These are phyloP conservation scores for Cenopis cana DNA, from an alignment of 2,888 invertebrate species.

Conservation along the genomic window DNA sequence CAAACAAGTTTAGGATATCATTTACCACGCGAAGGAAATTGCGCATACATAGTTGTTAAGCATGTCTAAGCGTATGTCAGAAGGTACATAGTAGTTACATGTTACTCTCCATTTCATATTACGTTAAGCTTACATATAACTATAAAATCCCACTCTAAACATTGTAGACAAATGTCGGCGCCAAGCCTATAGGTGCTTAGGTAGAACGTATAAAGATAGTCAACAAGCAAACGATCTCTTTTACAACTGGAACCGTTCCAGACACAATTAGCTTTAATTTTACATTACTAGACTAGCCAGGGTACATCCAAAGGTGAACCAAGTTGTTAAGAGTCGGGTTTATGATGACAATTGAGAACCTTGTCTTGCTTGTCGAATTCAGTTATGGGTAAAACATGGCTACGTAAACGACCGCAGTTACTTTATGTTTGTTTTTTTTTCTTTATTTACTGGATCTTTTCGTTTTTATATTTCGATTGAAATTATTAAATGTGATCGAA, in stretches of 20 bases:
- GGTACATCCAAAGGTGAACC: conserved; percentile 36
- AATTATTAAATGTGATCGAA: neutral
- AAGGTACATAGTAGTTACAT: neutral
- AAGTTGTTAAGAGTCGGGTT: conserved; percentile 36
- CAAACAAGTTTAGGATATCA: neutral
- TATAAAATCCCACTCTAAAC: neutral
- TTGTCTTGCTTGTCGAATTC: conserved; percentile 27
- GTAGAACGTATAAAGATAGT: conserved; percentile 20
- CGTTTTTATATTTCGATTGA: neutral
- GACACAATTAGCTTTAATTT: conserved; percentile 41
- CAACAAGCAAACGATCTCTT: conserved; percentile 32
- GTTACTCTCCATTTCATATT: neutral
- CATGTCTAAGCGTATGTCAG: too few relatives aligned
- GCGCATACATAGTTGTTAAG: neutral
- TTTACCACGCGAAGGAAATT: neutral
- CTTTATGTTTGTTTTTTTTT: neutral
- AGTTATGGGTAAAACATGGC: conserved; percentile 12
- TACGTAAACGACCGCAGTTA: neutral
- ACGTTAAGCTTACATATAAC: neutral
- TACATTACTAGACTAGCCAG: conserved; percentile 34
- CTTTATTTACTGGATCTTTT: neutral
- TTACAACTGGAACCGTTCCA: conserved; percentile 41
- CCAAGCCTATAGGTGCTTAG: conserved; percentile 17
- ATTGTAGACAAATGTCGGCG: conserved; percentile 11
- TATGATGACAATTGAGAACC: conserved; percentile 35